phyloP scores from a whole-genome alignment of 2,797 vertebrate genomes.

The Pseudochromis fuscus region DNA sequence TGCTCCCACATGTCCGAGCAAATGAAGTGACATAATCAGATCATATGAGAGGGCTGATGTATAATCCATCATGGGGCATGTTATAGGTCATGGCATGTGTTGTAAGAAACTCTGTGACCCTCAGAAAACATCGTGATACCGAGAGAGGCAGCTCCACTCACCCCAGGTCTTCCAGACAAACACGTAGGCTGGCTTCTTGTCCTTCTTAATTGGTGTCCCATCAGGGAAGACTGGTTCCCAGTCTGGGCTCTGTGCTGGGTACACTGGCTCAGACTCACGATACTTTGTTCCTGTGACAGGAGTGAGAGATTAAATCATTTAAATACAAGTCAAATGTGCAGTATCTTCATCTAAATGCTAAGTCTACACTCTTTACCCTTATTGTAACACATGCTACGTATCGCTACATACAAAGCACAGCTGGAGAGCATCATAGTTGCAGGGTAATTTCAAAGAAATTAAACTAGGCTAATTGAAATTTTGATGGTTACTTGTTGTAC shows the following conservation, averaged over 20 bases:
- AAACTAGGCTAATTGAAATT: too few species aligned
- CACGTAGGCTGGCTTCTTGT: conserved; percentile 88
- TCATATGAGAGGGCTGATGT: conserved; percentile 40
- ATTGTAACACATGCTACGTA: too few species aligned
- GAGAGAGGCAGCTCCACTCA: conserved; percentile 70
- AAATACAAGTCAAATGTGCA: not conserved
- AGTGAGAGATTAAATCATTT: not conserved
- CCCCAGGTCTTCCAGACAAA: conserved; percentile 95
- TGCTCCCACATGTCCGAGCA: not conserved
- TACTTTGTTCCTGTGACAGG: conserved; percentile 83
- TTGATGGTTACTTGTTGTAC: too few species aligned
- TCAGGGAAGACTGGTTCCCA: conserved; percentile 87
- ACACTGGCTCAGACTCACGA: conserved; percentile 83
- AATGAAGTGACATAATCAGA: conserved; percentile 37
- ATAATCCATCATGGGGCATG: conserved; percentile 29
- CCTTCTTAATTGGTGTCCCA: conserved; percentile 79
- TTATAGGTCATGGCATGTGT: conserved; percentile 17
- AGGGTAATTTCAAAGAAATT: too few species aligned
- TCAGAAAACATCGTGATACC: not conserved
- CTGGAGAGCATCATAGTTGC: too few species aligned
- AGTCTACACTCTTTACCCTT: too few species aligned
- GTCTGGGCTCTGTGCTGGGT: conserved; percentile 72
- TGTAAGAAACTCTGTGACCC: conserved; percentile 23
- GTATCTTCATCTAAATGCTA: too few species aligned
- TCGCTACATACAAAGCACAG: too few species aligned